These are phyloP conservation scores for Acropora yongei DNA, from an alignment of 64 coral and sea anemone genomes.

Conservation along the genomic window DNA sequence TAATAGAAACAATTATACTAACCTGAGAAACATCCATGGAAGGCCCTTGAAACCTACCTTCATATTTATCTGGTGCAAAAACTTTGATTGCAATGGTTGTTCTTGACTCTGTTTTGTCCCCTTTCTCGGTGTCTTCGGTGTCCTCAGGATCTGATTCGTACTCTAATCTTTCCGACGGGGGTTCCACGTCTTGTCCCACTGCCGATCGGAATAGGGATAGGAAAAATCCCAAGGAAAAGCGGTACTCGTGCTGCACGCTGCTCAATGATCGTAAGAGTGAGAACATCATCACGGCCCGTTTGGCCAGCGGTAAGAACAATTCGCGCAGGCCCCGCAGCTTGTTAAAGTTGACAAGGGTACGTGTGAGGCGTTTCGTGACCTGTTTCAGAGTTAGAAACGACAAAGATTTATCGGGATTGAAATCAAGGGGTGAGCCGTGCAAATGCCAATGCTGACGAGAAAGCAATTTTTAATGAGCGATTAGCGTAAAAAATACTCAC, in stretches of 20 bases:
- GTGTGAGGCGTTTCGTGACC: conserved; percentile 81
- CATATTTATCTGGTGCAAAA: not conserved
- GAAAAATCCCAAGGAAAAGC: conserved; percentile 89
- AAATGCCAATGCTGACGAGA: no score
- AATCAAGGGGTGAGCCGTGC: not conserved
- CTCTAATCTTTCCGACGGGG: conserved; percentile 41
- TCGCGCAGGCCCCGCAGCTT: conserved; percentile 68
- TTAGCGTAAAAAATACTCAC: conserved; percentile 14
- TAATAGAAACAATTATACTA: not conserved
- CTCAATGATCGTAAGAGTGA: conserved; percentile 72
- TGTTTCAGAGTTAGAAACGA: conserved; percentile 8
- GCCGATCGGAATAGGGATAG: conserved; percentile 78
- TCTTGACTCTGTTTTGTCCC: conserved; percentile 20
- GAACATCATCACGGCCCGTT: conserved; percentile 80
- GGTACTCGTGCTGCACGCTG: conserved; percentile 90
- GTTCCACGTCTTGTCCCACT: conserved; percentile 61
- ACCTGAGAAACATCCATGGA: not conserved
- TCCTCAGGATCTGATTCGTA: conserved; percentile 46
- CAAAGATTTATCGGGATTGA: not conserved
- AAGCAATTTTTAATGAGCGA: no score
- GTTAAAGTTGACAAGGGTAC: conserved; percentile 81
- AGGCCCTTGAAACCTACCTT: not conserved
- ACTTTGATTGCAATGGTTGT: conserved; percentile 76
- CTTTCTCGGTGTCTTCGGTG: conserved; percentile 36
- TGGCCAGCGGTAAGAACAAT: conserved; percentile 75